Base-by-base conservation (phyloP, 2,888 invertebrate species). In the Hypsopygia costalis region DNA sequence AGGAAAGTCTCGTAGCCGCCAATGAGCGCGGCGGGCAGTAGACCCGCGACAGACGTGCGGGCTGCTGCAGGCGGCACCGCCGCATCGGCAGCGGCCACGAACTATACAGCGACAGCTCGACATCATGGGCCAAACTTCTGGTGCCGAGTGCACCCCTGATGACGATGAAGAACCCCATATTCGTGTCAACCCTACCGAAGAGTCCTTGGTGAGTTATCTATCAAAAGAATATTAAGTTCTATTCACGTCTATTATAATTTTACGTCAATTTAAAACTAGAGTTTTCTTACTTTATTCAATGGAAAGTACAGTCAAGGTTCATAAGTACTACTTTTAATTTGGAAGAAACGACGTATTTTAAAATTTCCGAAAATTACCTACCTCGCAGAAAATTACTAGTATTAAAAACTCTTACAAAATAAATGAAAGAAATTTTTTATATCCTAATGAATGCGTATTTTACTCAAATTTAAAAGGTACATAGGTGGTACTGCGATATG, bases 91-190 rank as follows among this genome's bases (percentile, higher is more conserved):
- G 44, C 39, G 40, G 41, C 44, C 39, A 33, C 41, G 39, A 38
- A 39, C 31, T 31, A 40, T 46, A 6, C 6, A 25, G n/a, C 16
- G 6, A 38, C 48, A 37, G 40, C 31, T 48, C 43, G 43, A 65
- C 76, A 79, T 70, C 69, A 91, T 91, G 91, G 91, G 88, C 58
- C 88, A 88, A 62, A 77, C 78, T 36, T 61, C 90, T 64, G 89
- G 90, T 66, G 83, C 85, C 57, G 90, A 90, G 64, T 86, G 87
- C 63, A 81, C 88, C 47, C 89, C 86, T 38, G 90, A 88, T 47
- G 81, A 89, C 36, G 90, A 89, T 42, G 89, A 90, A 43, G 87
- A 90, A 55, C 90, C 90, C 37, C 89, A 87, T 62, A 90, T 89
- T 52, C 81, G 78, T 40, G 78, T 79, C 43, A 86, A 90, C 49